Evolutionary conservation across 1,140 invertebrate species (phyloP).

Genomic region (Pseudomyrmex dendroicus): DNA sequence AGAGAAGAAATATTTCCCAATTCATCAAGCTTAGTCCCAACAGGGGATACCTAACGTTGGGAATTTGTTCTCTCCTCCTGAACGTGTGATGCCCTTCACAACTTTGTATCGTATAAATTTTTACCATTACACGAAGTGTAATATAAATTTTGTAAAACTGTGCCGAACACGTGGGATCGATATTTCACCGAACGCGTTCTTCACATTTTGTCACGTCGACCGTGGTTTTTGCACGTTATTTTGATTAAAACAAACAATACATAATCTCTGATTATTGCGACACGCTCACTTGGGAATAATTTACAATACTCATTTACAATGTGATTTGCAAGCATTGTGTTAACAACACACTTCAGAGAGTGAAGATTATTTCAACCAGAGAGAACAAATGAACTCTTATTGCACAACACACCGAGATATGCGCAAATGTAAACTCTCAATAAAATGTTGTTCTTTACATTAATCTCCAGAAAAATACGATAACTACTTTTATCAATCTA

Average conservation of each 20-base stretch:
- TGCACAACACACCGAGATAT: no score
- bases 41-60: conserved; percentile 31
- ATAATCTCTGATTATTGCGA: background rate
- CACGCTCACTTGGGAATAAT: conserved; percentile 13
- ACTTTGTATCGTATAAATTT: conserved; percentile 7
- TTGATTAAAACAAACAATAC: conserved; percentile 32
- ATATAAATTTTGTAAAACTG: background rate
- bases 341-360: no score
- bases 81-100: background rate
- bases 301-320: background rate
- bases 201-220: conserved; percentile 18
- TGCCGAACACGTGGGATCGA: conserved; percentile 35
- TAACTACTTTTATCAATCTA: no score
- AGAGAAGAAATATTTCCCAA: conserved; percentile 16
- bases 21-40: conserved; percentile 20
- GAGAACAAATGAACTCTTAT: no score
- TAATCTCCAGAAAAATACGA: no score
- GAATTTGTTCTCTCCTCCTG: conserved; percentile 15
- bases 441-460: no score
- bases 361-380: no score
- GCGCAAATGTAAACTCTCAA: no score
- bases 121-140: background rate
- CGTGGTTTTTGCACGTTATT: conserved; percentile 20
- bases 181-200: conserved; percentile 3
- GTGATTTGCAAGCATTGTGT: background rate